phyloP scores from a whole-genome alignment of 2,797 vertebrate genomes.

The Melanotaenia maccullochi region DNA sequence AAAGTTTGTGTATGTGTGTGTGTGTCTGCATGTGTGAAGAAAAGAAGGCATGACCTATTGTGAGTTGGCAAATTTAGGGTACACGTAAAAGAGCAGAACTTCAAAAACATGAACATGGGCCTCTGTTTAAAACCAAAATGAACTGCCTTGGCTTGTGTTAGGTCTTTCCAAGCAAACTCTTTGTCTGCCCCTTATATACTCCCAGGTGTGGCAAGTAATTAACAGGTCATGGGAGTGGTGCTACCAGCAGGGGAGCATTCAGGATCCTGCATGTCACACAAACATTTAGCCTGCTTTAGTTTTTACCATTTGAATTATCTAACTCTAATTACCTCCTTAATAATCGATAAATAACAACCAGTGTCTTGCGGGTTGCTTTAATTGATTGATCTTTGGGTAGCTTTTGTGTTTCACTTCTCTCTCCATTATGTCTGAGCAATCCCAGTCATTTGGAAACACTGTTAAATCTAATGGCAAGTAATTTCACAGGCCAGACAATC shows the following conservation, averaged over 20 bases:
- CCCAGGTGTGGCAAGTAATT: no score
- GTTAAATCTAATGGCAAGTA: slow-evolving; percentile 48
- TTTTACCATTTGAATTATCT: slow-evolving; percentile 20
- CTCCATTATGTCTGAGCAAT: slow-evolving; percentile 41
- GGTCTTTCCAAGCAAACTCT: no score
- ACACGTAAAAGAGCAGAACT: slow-evolving; percentile 20
- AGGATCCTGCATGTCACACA: neutral
- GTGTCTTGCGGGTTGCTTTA: slow-evolving; percentile 25
- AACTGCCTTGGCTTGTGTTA: no score
- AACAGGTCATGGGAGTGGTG: no score
- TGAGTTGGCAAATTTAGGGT: slow-evolving; percentile 47
- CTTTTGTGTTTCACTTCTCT: slow-evolving; percentile 26
- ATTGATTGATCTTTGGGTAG: slow-evolving; percentile 33
- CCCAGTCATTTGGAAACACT: slow-evolving; percentile 12
- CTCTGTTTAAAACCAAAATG: no score
- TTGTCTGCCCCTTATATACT: no score
- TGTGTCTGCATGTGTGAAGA: slow-evolving; percentile 16
- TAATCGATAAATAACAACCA: slow-evolving; percentile 32
- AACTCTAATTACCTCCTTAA: slow-evolving; percentile 16
- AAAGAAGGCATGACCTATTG: slow-evolving; percentile 15
- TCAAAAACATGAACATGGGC: slow-evolving; percentile 8
- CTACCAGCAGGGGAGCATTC: no score
- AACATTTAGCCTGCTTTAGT: slow-evolving; percentile 7
- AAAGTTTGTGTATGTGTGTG: slow-evolving; percentile 20
- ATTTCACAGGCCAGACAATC: slow-evolving; percentile 41